phyloP scores from a whole-genome alignment of 2,888 invertebrate species.

The Nephrocerus scutellatus region DNA sequence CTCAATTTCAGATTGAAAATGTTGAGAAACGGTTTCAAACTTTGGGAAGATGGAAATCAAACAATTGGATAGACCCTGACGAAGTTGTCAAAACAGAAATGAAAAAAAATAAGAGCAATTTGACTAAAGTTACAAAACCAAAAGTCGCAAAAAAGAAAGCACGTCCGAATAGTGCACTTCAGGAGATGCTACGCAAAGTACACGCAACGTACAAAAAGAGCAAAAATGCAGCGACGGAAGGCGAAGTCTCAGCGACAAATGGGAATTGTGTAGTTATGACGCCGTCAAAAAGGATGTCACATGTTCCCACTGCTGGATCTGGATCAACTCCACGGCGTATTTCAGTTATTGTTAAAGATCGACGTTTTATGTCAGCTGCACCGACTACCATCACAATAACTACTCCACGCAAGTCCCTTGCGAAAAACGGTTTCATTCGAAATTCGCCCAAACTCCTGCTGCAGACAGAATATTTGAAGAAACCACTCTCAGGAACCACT shows the following conservation, averaged over 20 bases:
- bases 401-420: background rate
- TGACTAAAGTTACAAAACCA: conserved; percentile 20
- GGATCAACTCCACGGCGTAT: conserved; percentile 8
- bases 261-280: background rate
- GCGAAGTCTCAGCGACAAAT: background rate
- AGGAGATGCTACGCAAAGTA: conserved; percentile 31
- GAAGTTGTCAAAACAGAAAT: conserved; percentile 11
- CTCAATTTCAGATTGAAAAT: conserved; percentile 35
- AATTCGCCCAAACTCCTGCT: conserved; percentile 4
- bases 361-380: conserved; percentile 8
- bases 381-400: conserved; percentile 6
- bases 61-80: conserved; percentile 42
- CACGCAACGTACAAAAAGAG: conserved; percentile 28
- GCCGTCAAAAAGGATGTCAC: background rate
- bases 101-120: conserved; percentile 15
- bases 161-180: conserved; percentile 29
- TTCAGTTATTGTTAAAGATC: conserved; percentile 22
- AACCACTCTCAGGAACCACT: too few relatives aligned
- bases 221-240: conserved; percentile 3
- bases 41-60: conserved; percentile 35
- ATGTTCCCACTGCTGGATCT: background rate
- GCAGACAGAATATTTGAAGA: background rate
- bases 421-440: background rate
- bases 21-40: conserved; percentile 40
- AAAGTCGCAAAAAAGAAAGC: conserved; percentile 15